Conservation (phyloP, 2,113 vertebrate species). For the Pelusios castaneus region DNA sequence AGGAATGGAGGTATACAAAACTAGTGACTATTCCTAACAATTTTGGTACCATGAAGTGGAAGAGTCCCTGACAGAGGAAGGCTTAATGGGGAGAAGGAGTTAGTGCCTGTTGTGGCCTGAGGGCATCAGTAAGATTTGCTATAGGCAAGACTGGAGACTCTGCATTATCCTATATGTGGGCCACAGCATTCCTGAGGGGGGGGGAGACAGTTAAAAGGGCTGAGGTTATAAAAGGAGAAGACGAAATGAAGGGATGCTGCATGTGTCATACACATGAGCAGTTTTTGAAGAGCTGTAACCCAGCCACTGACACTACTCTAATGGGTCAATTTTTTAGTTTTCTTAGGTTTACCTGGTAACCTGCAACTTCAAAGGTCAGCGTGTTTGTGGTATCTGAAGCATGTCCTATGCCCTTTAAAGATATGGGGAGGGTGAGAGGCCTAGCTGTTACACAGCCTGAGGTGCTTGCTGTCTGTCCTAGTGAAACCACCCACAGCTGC, state of each 20-base stretch:
- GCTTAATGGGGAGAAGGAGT: background rate
- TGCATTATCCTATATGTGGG: background rate
- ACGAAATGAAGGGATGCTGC: background rate
- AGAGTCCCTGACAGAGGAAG: background rate
- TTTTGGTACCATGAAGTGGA: background rate
- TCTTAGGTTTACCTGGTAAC: background rate
- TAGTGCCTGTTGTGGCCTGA: background rate
- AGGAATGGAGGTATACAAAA: background rate
- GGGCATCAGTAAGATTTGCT: background rate
- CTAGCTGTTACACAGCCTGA: accelerated
- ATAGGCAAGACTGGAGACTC: background rate
- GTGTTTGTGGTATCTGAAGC: background rate
- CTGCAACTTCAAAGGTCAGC: background rate
- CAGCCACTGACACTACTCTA: accelerated
- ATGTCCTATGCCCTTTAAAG: constrained; percentile 32
- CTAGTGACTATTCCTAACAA: background rate
- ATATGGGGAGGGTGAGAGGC: background rate
- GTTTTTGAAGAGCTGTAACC: background rate
- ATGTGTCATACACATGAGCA: background rate
- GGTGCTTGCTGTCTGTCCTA: background rate
- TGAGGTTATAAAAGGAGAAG: background rate
- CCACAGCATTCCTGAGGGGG: background rate
- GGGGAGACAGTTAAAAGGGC: background rate
- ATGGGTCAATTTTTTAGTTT: background rate
- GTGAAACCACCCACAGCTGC: constrained; percentile 28